phyloP scores from a whole-genome alignment of 2,797 vertebrate species.

The Antrozous pallidus region DNA sequence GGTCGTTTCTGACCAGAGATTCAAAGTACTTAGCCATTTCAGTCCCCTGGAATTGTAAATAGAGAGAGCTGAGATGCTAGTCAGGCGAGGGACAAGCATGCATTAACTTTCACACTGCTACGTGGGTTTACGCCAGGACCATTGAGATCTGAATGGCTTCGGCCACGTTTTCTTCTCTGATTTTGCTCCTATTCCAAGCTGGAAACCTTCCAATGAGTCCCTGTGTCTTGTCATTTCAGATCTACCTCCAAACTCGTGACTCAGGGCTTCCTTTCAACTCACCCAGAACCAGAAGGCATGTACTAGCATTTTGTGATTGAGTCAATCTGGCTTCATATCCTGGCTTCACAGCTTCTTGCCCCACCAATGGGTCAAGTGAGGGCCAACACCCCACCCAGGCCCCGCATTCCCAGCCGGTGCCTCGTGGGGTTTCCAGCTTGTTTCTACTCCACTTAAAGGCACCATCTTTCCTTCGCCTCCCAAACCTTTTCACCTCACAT shows the following conservation, averaged over 20 bases:
- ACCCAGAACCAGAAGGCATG: not conserved
- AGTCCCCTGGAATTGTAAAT: slow-evolving; percentile 85
- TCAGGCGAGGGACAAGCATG: not conserved
- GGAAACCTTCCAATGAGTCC: not conserved
- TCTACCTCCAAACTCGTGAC: not conserved
- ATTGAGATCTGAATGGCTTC: not conserved
- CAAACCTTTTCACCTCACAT: not conserved
- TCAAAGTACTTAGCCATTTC: slow-evolving; percentile 96
- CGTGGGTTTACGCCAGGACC: not conserved
- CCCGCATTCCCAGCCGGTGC: not conserved
- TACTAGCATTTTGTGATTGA: not conserved
- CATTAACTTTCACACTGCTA: not conserved
- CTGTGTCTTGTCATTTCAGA: not conserved
- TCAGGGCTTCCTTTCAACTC: not conserved
- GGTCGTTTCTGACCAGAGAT: slow-evolving; percentile 89
- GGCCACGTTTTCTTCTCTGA: not conserved
- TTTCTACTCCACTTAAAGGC: not conserved
- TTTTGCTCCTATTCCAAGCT: not conserved
- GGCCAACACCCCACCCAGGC: not conserved
- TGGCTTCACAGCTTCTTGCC: not conserved
- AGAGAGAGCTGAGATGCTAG: not conserved
- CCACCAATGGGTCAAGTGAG: not conserved
- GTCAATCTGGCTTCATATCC: not conserved
- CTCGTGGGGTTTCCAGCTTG: accelerated
- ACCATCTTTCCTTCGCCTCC: not conserved